Conservation (phyloP, 2,797 vertebrate species). For the Emys orbicularis region DNA sequence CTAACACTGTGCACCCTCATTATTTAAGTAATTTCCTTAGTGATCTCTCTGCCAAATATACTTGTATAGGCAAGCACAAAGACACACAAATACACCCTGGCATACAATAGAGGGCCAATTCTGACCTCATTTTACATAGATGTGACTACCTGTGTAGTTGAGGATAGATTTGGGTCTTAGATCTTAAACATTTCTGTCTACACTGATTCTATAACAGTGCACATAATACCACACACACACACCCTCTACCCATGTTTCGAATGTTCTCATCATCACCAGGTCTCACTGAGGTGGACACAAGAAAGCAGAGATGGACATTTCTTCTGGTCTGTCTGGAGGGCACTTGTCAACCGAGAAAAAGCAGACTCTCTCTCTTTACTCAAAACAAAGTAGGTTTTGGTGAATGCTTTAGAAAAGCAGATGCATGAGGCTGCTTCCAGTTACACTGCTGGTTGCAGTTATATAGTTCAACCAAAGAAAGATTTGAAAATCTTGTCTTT, state of each 20-base stretch:
- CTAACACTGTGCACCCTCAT: conserved; percentile 9
- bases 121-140: not conserved
- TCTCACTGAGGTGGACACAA: not conserved
- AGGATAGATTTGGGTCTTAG: not conserved
- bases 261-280: not conserved
- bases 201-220: not conserved
- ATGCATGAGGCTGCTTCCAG: not conserved
- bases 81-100: not conserved
- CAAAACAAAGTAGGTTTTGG: not conserved
- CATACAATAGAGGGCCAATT: not conserved
- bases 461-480: not conserved
- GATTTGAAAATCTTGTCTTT: not conserved
- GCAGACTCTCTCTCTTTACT: not conserved
- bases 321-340: not conserved
- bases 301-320: not conserved
- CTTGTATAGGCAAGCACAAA: conserved; percentile 2
- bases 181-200: not conserved
- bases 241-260: not conserved
- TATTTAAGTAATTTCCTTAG: not conserved
- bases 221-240: accelerated
- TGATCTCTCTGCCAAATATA: not conserved
- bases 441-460: not conserved
- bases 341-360: not conserved
- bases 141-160: not conserved
- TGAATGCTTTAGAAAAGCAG: not conserved